Base-by-base conservation (phyloP, 2,888 invertebrate genomes). In the Parnassius glacialis region DNA sequence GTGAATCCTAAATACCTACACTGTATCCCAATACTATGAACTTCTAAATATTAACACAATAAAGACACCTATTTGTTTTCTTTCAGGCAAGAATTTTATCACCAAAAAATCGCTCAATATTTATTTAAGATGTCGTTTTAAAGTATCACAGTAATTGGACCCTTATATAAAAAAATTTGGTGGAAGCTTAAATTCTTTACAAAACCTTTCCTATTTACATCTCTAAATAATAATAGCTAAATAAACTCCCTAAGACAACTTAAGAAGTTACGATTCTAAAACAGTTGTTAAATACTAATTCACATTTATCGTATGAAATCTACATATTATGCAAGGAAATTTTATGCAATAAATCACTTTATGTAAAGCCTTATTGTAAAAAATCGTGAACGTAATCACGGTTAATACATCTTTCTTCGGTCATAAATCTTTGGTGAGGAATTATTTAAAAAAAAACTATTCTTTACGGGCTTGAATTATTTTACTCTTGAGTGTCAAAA, bases 121-220 rank as follows among this genome's bases (percentile, higher is more conserved):
- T 52, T 16, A 44, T 41, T 52, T 16, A 44, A 25, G 16, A 58
- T 59, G 59, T 55, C 55, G 47, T 59, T 52, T 42, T 16, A 52
- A 55, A 58, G 25, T 63, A 63, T 63, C 62, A 63, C 62, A 63
- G 62, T 63, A 59, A 43, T 59, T 63, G 62, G 62, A 63, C 62
- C 62, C 62, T 56, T 59, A 57, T 20, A 51, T 44, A 3, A 53
- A 13, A 62, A 53, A 20, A 50, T 62, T 57, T 62, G 13, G 43
- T 20, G 41, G 2, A 56, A 56, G 16, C 44, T 55, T 44, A 61
- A 11, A 16, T 51, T 34, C 20, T 34, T 43, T 50, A 56, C n/a
- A 47, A 44, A 60, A 9, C n/a, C 34, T 59, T 44, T 11, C 12
- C 11, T 25, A 52, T 13, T 42, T 50, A 56, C 20, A 34, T 50